These are phyloP conservation scores for Petrocephalus schoutedeni DNA, from an alignment of 2,797 vertebrate species.

Conservation along the genomic window DNA sequence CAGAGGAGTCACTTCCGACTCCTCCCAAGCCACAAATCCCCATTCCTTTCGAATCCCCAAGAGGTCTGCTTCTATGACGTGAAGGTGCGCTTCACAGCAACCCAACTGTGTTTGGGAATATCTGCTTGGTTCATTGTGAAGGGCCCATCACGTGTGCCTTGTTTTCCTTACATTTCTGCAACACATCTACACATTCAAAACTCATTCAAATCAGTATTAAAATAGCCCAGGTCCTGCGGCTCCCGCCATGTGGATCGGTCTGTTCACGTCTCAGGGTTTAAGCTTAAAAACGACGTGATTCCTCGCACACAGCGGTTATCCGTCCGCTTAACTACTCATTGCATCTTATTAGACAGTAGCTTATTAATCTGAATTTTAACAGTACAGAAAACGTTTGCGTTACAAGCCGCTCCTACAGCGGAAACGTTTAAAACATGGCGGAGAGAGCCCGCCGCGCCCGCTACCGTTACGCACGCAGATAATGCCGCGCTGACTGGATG, in stretches of 20 bases:
- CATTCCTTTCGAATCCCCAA: neutral
- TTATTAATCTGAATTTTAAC: neutral
- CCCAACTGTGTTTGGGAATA: too few species aligned
- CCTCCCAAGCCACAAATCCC: neutral
- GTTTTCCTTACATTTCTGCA: neutral
- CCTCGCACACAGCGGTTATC: neutral
- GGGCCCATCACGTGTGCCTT: too few species aligned
- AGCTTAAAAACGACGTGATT: neutral
- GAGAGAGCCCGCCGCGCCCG: neutral
- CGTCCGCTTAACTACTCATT: neutral
- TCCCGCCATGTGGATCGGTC: neutral
- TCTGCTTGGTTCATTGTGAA: too few species aligned
- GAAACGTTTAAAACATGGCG: neutral
- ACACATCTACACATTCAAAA: neutral
- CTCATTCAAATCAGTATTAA: neutral
- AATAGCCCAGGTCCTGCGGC: neutral
- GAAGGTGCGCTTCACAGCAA: too few species aligned
- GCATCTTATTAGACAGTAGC: neutral
- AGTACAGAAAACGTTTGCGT: neutral
- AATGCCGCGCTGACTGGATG: neutral
- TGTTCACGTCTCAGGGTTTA: neutral
- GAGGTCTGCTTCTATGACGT: neutral
- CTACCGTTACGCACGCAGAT: neutral
- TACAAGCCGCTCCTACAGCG: neutral
- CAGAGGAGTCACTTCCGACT: neutral